Conservation (phyloP, 2,113 vertebrate species). For the Bungarus multicinctus region DNA sequence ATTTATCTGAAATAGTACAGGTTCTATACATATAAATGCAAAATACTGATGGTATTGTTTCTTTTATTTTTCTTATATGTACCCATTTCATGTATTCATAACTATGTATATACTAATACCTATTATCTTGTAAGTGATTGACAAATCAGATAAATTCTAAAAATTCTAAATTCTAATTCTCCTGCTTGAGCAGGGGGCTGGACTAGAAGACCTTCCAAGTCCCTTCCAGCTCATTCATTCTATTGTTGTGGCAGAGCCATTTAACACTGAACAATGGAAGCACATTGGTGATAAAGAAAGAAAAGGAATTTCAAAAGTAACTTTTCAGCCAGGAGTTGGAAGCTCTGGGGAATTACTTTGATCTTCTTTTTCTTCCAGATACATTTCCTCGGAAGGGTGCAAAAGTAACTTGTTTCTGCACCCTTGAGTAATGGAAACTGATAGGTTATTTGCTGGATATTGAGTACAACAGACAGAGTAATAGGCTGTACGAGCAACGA, state of each 20-base stretch:
- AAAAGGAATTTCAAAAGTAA: slow-evolving; percentile 14
- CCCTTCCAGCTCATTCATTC: no score
- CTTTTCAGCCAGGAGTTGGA: slow-evolving; percentile 15
- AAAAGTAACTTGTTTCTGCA: not conserved
- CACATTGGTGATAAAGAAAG: not conserved
- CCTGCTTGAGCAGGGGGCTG: no score
- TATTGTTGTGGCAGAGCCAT: not conserved
- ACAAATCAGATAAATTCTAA: no score
- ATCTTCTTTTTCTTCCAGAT: slow-evolving; percentile 37
- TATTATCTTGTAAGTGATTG: no score
- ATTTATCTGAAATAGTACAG: no score
- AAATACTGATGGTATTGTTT: no score
- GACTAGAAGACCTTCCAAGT: no score
- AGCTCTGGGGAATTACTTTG: slow-evolving; percentile 29
- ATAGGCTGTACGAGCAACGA: not conserved
- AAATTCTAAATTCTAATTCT: no score
- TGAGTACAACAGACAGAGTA: slow-evolving; percentile 23
- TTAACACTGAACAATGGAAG: not conserved
- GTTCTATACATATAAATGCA: no score
- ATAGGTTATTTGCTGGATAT: slow-evolving; percentile 41
- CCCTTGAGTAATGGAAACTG: slow-evolving; percentile 40
- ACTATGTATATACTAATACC: no score
- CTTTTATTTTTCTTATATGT: no score
- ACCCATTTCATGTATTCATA: no score
- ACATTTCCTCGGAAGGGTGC: not conserved